These are phyloP conservation scores for Apamea monoglypha DNA, from an alignment of 2,888 invertebrate genomes.

Conservation along the genomic window DNA sequence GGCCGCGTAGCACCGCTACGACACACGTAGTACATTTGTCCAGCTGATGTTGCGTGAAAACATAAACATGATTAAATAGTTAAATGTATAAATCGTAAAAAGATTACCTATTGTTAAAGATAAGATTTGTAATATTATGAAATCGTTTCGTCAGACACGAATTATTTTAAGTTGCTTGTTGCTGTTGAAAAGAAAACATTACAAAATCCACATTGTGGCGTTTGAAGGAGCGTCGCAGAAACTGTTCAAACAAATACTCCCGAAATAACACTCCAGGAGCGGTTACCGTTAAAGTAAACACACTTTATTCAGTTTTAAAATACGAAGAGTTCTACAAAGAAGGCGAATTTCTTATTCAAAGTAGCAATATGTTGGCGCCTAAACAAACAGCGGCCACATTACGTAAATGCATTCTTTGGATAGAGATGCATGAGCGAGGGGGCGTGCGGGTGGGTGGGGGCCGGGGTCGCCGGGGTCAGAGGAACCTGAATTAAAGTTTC, in stretches of 20 bases:
- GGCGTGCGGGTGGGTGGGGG: slow-evolving; percentile 10
- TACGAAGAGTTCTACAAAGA: slow-evolving; percentile 71
- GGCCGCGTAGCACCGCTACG: slow-evolving; percentile 54
- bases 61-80: not conserved
- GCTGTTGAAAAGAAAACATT: slow-evolving; percentile 5
- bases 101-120: not conserved
- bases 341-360: slow-evolving; percentile 84
- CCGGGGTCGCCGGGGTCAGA: slow-evolving; percentile 38
- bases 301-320: slow-evolving; percentile 70
- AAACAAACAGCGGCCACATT: slow-evolving; percentile 81
- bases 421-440: slow-evolving; percentile 74
- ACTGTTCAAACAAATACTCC: slow-evolving; percentile 57
- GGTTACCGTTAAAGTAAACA: slow-evolving; percentile 70
- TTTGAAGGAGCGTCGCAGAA: slow-evolving; percentile 16
- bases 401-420: slow-evolving; percentile 77
- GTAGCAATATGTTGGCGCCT: slow-evolving; percentile 86
- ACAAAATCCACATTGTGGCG: slow-evolving; percentile 5
- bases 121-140: not conserved
- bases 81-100: not conserved
- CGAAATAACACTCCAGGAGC: slow-evolving; percentile 53
- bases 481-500: slow-evolving; percentile 71
- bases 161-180: not conserved
- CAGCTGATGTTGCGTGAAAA: not conserved
- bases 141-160: not conserved
- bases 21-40: slow-evolving; percentile 20